Conservation (phyloP, 1,140 invertebrate genomes). For the Drosophila arawakana region DNA sequence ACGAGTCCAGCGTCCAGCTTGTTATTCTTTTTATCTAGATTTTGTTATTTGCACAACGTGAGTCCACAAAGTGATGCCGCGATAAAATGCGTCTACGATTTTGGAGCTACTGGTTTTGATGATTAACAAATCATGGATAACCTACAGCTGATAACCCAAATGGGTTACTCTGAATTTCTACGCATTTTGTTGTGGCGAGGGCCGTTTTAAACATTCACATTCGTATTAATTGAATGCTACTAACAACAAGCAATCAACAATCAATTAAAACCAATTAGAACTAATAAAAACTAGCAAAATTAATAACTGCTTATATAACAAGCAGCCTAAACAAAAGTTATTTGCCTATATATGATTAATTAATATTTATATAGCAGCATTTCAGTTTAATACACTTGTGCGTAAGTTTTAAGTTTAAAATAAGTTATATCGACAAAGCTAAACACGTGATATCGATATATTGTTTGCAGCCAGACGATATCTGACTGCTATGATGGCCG, state of each 20-base stretch:
- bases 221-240: constrained; percentile 40
- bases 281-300: constrained; percentile 39
- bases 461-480: background rate
- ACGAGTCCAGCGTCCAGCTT: constrained; percentile 39
- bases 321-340: too few species aligned
- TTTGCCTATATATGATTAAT: background rate
- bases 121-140: constrained; percentile 41
- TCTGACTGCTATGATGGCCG: constrained; percentile 2
- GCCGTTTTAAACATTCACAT: background rate
- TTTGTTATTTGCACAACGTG: constrained; percentile 74
- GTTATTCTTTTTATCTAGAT: constrained; percentile 19
- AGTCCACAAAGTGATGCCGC: constrained; percentile 62
- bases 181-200: constrained; percentile 22
- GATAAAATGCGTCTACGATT: constrained; percentile 60
- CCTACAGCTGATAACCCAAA: constrained; percentile 40
- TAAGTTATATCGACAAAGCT: background rate
- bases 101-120: constrained; percentile 41
- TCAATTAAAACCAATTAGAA: constrained; percentile 56
- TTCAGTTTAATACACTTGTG: background rate
- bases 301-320: too few species aligned
- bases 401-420: background rate
- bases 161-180: constrained; percentile 11
- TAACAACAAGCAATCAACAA: constrained; percentile 5
- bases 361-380: background rate
- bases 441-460: constrained; percentile 20